phyloP scores from a whole-genome alignment of 2,797 vertebrate species.

The Melanotaenia trifasciata region DNA sequence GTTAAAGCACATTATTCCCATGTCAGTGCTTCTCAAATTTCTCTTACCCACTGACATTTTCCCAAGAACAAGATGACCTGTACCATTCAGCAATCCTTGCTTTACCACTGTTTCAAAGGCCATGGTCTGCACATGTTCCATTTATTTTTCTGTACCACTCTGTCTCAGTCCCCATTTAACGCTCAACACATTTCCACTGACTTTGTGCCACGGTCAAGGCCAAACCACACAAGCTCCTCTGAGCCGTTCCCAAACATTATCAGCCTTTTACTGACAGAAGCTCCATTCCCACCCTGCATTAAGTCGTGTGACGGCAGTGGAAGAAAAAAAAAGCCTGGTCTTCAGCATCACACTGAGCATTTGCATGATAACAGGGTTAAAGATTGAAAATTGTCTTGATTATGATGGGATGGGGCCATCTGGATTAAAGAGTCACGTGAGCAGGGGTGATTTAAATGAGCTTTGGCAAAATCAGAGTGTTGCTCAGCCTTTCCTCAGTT shows the following conservation, averaged over 20 bases:
- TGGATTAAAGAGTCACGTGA: constrained; percentile 49
- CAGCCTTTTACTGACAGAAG: constrained; percentile 45
- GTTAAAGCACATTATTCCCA: background rate
- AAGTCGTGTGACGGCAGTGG: constrained; percentile 6
- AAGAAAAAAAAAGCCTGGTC: constrained; percentile 30
- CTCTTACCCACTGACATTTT: constrained; percentile 2
- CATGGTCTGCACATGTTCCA: background rate
- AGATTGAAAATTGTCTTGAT: constrained; percentile 54
- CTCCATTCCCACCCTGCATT: constrained; percentile 45
- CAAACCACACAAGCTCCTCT: constrained; percentile 13
- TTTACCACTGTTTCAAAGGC: constrained; percentile 12
- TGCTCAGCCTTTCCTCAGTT: background rate
- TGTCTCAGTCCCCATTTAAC: constrained; percentile 45
- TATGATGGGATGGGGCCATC: constrained; percentile 58
- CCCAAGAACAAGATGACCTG: constrained; percentile 1
- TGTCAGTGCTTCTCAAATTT: background rate
- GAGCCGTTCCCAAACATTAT: constrained; percentile 38
- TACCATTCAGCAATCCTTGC: constrained; percentile 14
- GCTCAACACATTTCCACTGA: constrained; percentile 35
- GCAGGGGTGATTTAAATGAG: constrained; percentile 2
- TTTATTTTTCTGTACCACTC: constrained; percentile 20
- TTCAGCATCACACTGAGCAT: background rate
- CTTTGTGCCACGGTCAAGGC: constrained; percentile 45
- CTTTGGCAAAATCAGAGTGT: constrained; percentile 6
- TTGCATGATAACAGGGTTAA: constrained; percentile 64